These are phyloP conservation scores for Aphis gossypii DNA, from an alignment of 1,140 invertebrate genomes.

Conservation along the genomic window DNA sequence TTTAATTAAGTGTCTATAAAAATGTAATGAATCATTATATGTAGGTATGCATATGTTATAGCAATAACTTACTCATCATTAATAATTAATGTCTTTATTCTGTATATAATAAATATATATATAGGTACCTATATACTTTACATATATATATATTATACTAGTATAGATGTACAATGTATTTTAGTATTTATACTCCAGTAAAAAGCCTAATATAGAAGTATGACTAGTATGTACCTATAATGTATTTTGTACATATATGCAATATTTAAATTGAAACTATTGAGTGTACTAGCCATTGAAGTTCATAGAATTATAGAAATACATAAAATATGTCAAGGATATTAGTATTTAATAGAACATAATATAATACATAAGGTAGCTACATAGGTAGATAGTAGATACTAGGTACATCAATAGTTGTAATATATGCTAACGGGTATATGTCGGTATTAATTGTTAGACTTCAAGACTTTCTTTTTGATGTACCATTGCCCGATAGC, in stretches of 20 bases:
- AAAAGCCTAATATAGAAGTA: not conserved
- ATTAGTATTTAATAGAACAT: not conserved
- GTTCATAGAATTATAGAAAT: not conserved
- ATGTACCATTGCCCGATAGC: not conserved
- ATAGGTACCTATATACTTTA: too few relatives aligned
- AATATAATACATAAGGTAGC: not conserved
- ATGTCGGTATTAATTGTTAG: not conserved
- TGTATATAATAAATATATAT: too few relatives aligned
- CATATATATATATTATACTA: too few relatives aligned
- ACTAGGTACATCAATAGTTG: not conserved
- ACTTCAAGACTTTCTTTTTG: conserved; percentile 13
- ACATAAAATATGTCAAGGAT: conserved; percentile 30
- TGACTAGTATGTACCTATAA: not conserved
- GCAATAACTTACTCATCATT: not conserved
- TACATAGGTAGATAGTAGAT: not conserved
- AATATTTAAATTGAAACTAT: not conserved
- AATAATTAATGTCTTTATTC: not conserved
- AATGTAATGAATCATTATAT: not conserved
- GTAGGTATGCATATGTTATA: not conserved
- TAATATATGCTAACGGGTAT: not conserved
- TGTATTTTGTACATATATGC: not conserved
- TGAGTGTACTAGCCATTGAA: not conserved
- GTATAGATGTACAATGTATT: not conserved
- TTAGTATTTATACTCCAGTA: not conserved
- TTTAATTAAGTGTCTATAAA: not conserved